A percentile compares a stretch with the other conserved stretches of the same genome.
Evolutionary conservation across 2,797 vertebrate genomes (phyloP).

Genomic region (Pelodytes ibericus): DNA sequence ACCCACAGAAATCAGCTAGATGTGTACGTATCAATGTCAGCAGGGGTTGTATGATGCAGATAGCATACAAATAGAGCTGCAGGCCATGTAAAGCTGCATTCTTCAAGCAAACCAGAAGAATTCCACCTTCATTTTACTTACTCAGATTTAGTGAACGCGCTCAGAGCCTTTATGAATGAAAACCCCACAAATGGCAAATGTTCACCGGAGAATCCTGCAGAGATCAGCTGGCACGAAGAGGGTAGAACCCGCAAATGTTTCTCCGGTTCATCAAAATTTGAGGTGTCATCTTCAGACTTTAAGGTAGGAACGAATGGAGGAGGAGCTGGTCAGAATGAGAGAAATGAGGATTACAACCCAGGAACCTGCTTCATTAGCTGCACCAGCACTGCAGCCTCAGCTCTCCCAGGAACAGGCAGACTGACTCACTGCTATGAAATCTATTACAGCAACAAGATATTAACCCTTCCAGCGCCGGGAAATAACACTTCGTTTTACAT

Average conservation of each 20-base stretch:
- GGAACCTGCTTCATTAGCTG: constrained; percentile 71
- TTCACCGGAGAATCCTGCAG: constrained; percentile 89
- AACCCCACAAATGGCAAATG: constrained; percentile 98
- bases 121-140: constrained; percentile 78
- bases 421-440: constrained; percentile 81
- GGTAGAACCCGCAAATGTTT: constrained; percentile 87
- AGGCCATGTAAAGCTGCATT: constrained; percentile 43
- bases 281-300: constrained; percentile 97
- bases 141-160: constrained; percentile 89
- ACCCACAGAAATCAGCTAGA: constrained; percentile 16
- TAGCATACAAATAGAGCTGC: constrained; percentile 45
- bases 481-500: constrained; percentile 3
- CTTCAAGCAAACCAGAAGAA: constrained; percentile 34
- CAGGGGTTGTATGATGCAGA: constrained; percentile 48
- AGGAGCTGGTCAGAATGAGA: constrained; percentile 79
- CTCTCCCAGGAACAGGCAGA: constrained; percentile 87
- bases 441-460: constrained; percentile 81
- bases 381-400: constrained; percentile 85
- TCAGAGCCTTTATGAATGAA: constrained; percentile 93
- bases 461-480: constrained; percentile 74
- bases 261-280: constrained; percentile 98
- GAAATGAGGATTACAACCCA: constrained; percentile 70
- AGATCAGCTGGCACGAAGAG: constrained; percentile 84
- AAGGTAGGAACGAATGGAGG: constrained; percentile 97
- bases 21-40: constrained; percentile 50